phyloP scores from a whole-genome alignment of 2,113 vertebrate species.

The Hymenochirus boettgeri region DNA sequence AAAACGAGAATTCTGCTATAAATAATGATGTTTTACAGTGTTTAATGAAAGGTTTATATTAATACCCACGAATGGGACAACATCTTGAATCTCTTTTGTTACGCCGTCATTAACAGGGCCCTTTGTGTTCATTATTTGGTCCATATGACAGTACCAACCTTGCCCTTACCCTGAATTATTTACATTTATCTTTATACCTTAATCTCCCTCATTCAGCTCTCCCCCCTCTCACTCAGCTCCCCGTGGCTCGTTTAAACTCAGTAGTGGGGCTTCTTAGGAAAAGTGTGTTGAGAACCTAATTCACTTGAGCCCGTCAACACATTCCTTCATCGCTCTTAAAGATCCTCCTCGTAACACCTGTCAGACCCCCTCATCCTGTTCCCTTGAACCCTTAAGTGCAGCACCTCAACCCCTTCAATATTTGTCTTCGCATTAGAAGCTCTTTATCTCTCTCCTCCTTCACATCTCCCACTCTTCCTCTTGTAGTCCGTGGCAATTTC shows the following conservation, averaged over 20 bases:
- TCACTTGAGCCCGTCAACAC: constrained; percentile 5
- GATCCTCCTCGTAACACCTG: constrained; percentile 19
- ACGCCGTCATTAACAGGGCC: too few relatives aligned
- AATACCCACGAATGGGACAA: too few relatives aligned
- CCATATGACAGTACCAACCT: too few relatives aligned
- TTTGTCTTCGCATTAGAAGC: background rate
- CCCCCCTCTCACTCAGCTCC: constrained; percentile 15
- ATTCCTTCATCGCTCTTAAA: constrained; percentile 13
- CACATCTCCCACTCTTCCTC: background rate
- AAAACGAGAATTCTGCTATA: too few relatives aligned
- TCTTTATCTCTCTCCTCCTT: too few relatives aligned
- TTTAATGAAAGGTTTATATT: too few relatives aligned
- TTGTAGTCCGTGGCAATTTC: too few relatives aligned
- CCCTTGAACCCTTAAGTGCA: background rate
- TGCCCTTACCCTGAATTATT: too few relatives aligned
- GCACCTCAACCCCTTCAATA: constrained; percentile 1
- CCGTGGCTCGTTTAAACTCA: background rate
- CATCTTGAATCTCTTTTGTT: too few relatives aligned
- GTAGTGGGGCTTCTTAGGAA: constrained; percentile 17
- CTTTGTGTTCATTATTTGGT: too few relatives aligned
- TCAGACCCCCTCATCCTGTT: background rate
- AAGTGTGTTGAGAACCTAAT: constrained; percentile 30
- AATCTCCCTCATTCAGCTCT: background rate
- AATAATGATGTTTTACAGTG: too few relatives aligned
- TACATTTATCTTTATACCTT: too few relatives aligned